A percentile compares a stretch with the other conserved stretches of the same genome.
phyloP scores from a whole-genome alignment of 2,888 invertebrate genomes.

The Ennomos fuscantarius region DNA sequence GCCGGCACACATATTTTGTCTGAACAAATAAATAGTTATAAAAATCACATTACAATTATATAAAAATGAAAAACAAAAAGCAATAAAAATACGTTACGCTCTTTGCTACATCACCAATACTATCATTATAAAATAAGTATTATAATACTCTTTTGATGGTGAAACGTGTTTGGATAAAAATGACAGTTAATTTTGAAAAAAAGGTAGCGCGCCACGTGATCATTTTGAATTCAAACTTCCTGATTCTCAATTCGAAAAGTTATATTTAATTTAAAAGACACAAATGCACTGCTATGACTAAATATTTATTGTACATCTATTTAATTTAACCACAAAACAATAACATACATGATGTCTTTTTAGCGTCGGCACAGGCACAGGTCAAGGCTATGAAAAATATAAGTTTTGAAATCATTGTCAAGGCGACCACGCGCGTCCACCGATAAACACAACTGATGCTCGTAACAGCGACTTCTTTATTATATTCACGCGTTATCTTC shows the following conservation, averaged over 20 bases:
- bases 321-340: neutral
- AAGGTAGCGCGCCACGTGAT: too few relatives aligned
- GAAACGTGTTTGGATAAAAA: too few relatives aligned
- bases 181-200: too few relatives aligned
- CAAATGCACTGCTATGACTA: neutral
- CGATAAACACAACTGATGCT: conserved; percentile 57
- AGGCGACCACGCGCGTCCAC: conserved; percentile 65
- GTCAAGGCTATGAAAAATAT: conserved; percentile 62
- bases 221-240: conserved; percentile 8
- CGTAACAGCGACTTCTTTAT: conserved; percentile 61
- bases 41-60: conserved; percentile 6
- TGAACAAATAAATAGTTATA: conserved; percentile 53
- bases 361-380: conserved; percentile 64
- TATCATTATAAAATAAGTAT: too few relatives aligned
- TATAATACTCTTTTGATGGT: too few relatives aligned
- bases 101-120: too few relatives aligned
- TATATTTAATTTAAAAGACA: too few relatives aligned
- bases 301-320: conserved; percentile 17
- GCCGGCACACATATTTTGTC: conserved; percentile 92
- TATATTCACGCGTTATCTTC: conserved; percentile 64
- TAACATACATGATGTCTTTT: conserved; percentile 69
- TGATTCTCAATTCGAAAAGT: too few relatives aligned
- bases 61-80: conserved; percentile 14
- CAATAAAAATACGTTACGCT: neutral
- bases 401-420: conserved; percentile 75